Conservation (phyloP, 92 coral and sea anemone genomes). For the Galaxea fascicularis region DNA sequence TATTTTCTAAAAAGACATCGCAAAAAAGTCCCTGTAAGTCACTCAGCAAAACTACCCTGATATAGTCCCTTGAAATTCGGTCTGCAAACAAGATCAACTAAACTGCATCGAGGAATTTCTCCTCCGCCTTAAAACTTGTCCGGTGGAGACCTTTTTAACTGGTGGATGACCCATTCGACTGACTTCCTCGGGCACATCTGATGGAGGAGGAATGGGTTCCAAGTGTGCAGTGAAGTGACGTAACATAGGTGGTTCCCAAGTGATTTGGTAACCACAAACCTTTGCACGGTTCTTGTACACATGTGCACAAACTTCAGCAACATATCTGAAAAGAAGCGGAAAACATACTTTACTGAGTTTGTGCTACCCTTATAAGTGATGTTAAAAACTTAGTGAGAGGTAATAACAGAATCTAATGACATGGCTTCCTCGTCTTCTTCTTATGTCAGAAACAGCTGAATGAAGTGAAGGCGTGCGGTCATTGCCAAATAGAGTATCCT, state of each 20-base stretch:
- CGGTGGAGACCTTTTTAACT: slow-evolving; percentile 33
- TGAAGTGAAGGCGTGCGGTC: too few relatives aligned
- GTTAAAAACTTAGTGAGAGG: too few relatives aligned
- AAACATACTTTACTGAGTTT: too few relatives aligned
- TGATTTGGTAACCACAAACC: slow-evolving; percentile 67
- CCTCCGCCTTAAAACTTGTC: slow-evolving; percentile 36
- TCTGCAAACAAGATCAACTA: background rate
- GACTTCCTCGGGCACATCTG: slow-evolving; percentile 7
- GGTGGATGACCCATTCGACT: background rate
- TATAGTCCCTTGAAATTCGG: too few relatives aligned
- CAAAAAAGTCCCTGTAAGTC: too few relatives aligned
- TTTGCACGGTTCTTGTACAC: slow-evolving; percentile 59
- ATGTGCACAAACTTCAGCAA: slow-evolving; percentile 74
- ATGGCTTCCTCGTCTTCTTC: too few relatives aligned
- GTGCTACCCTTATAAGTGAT: too few relatives aligned
- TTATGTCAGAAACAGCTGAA: too few relatives aligned
- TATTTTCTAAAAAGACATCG: too few relatives aligned
- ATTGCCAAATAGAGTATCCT: too few relatives aligned
- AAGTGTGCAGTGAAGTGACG: slow-evolving; percentile 82
- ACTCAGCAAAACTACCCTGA: too few relatives aligned
- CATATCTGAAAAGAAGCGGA: slow-evolving; percentile 53
- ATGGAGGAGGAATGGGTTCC: slow-evolving; percentile 57
- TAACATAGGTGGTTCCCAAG: slow-evolving; percentile 71
- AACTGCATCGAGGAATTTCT: slow-evolving; percentile 52
- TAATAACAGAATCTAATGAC: too few relatives aligned